These are phyloP conservation scores for Flexamia atlantica DNA, from an alignment of 2,888 invertebrate genomes.

Conservation along the genomic window DNA sequence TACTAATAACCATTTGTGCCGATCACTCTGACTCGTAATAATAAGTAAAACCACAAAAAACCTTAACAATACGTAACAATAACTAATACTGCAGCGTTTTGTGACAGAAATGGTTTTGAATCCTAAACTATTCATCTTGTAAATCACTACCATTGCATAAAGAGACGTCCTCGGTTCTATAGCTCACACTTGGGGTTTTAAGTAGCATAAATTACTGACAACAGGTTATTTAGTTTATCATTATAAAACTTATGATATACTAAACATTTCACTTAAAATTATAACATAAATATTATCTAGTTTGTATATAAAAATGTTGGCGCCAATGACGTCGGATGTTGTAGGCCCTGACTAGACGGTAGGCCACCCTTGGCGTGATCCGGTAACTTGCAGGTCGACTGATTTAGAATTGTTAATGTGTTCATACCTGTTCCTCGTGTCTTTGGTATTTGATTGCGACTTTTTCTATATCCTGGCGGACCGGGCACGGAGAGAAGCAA, in stretches of 20 bases:
- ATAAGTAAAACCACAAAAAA: too few species aligned
- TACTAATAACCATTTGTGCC: too few species aligned
- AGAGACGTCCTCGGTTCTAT: slow-evolving; percentile 29
- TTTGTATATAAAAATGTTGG: slow-evolving; percentile 58
- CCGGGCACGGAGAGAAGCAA: neutral
- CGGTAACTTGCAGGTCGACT: slow-evolving; percentile 7
- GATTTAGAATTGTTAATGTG: slow-evolving; percentile 39
- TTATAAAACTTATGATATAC: slow-evolving; percentile 59
- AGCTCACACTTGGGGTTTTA: slow-evolving; percentile 31
- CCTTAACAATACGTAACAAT: too few species aligned
- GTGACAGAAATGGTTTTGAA: too few species aligned
- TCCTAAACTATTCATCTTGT: too few species aligned
- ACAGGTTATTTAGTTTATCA: slow-evolving; percentile 57
- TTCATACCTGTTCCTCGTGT: slow-evolving; percentile 26
- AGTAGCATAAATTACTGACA: slow-evolving; percentile 48
- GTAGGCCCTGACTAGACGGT: slow-evolving; percentile 46
- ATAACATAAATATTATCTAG: slow-evolving; percentile 66
- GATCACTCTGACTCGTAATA: too few species aligned
- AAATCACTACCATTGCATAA: slow-evolving; percentile 50
- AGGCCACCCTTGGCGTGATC: slow-evolving; percentile 40
- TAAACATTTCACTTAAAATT: slow-evolving; percentile 64
- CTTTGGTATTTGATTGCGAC: slow-evolving; percentile 35
- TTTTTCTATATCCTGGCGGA: neutral
- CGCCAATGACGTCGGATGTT: slow-evolving; percentile 52
- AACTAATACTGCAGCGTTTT: too few species aligned